These are phyloP conservation scores for Lottia gigantea DNA, from an alignment of 2,888 invertebrate species.

Conservation along the genomic window DNA sequence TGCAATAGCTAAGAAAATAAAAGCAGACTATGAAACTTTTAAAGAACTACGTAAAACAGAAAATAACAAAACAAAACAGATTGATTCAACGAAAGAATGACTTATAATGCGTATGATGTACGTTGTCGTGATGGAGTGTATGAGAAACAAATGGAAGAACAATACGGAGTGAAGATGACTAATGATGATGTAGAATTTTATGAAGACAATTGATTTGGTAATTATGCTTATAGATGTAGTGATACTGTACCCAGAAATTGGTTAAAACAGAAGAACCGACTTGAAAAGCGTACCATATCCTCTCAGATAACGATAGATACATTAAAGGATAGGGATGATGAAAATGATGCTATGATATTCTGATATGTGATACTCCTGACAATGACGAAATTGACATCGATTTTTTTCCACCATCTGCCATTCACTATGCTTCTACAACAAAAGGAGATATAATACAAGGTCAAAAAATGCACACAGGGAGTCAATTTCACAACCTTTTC, in stretches of 20 bases:
- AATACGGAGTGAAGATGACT: background rate
- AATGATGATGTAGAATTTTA: background rate
- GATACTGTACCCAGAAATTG: background rate
- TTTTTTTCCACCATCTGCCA: too few species aligned
- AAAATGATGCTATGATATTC: too few species aligned
- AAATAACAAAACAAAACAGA: background rate
- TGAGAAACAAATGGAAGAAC: background rate
- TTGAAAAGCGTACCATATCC: background rate
- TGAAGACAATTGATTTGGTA: background rate
- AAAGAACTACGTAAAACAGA: background rate
- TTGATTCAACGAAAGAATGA: background rate
- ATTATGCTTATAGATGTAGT: background rate
- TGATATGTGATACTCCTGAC: too few species aligned
- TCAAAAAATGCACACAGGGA: too few species aligned
- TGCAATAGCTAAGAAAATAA: background rate
- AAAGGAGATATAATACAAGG: too few species aligned
- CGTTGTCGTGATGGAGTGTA: background rate
- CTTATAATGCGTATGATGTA: background rate
- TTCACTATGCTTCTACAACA: too few species aligned
- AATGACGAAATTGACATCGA: too few species aligned
- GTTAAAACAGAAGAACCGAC: background rate
- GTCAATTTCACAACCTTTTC: too few species aligned
- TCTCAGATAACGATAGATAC: background rate
- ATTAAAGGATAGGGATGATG: background rate
- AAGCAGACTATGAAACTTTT: background rate